phyloP scores from a whole-genome alignment of 2,797 vertebrate species.

The Remorina albescens region DNA sequence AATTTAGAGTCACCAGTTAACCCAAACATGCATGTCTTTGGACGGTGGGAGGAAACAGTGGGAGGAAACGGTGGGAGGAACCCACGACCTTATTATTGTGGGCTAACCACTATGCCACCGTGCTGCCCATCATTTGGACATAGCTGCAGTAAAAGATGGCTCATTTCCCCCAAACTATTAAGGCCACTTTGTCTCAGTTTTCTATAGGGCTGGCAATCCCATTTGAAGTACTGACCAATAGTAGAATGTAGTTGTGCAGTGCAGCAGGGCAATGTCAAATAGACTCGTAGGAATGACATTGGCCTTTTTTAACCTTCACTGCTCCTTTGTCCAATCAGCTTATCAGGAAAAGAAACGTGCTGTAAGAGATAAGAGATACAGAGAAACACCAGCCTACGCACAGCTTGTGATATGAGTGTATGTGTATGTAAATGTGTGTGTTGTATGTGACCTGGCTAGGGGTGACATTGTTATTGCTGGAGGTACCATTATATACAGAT shows the following conservation, averaged over 20 bases:
- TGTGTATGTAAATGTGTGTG: conserved; percentile 30
- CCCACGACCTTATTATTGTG: no score
- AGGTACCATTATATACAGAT: conserved; percentile 33
- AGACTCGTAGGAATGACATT: conserved; percentile 49
- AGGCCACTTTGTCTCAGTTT: conserved; percentile 9
- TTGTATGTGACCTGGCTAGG: conserved; percentile 52
- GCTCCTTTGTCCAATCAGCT: conserved; percentile 54
- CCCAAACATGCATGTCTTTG: no score
- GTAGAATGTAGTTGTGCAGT: background rate
- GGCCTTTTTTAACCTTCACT: conserved; percentile 68
- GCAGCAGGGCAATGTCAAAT: conserved; percentile 21
- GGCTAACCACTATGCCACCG: no score
- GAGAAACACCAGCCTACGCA: conserved; percentile 32
- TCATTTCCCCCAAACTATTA: background rate
- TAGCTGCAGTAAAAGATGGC: background rate
- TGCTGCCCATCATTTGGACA: no score
- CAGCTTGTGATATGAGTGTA: conserved; percentile 33
- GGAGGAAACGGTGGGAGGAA: no score
- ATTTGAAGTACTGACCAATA: background rate
- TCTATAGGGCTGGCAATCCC: background rate
- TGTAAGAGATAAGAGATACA: conserved; percentile 59
- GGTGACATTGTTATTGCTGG: conserved; percentile 71
- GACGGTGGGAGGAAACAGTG: no score
- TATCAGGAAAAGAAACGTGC: conserved; percentile 64
- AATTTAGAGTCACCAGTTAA: no score